phyloP scores from a whole-genome alignment of 1,140 invertebrate genomes.

The Neomicropteryx cornuta region DNA sequence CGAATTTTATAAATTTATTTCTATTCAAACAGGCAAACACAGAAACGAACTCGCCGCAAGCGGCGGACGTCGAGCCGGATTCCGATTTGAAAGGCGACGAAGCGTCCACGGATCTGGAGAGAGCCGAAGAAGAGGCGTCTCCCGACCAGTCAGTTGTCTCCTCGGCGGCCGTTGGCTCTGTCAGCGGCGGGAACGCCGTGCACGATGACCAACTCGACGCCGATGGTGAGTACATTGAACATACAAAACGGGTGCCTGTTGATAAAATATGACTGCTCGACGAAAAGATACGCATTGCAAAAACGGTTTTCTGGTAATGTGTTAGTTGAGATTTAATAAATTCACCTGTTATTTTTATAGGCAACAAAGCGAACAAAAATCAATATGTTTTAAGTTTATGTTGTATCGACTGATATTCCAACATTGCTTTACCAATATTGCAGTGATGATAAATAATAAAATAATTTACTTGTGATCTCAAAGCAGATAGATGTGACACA shows the following conservation, averaged over 20 bases:
- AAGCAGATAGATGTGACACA: too few species aligned
- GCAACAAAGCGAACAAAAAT: too few species aligned
- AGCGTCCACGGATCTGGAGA: slow-evolving; percentile 17
- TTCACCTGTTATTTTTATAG: neutral
- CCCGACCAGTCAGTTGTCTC: slow-evolving; percentile 39
- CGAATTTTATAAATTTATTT: too few species aligned
- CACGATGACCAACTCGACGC: neutral
- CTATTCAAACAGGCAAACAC: slow-evolving; percentile 23
- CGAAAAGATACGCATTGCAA: slow-evolving; percentile 1
- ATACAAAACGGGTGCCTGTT: neutral
- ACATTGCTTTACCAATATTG: too few species aligned
- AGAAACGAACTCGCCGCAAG: slow-evolving; percentile 32
- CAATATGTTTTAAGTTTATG: too few species aligned
- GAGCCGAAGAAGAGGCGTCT: slow-evolving; percentile 27
- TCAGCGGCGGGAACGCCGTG: slow-evolving; percentile 17
- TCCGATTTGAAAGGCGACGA: slow-evolving; percentile 25
- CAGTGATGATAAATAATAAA: too few species aligned
- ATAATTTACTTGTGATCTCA: too few species aligned
- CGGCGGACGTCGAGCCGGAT: slow-evolving; percentile 26
- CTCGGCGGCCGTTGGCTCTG: slow-evolving; percentile 28
- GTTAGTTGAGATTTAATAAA: neutral
- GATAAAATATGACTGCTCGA: neutral
- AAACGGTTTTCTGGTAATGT: slow-evolving; percentile 2
- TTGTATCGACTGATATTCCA: too few species aligned
- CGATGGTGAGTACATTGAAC: neutral